Evolutionary conservation across 2,797 vertebrate genomes (phyloP).

Genomic region (Falco novaeseelandiae): DNA sequence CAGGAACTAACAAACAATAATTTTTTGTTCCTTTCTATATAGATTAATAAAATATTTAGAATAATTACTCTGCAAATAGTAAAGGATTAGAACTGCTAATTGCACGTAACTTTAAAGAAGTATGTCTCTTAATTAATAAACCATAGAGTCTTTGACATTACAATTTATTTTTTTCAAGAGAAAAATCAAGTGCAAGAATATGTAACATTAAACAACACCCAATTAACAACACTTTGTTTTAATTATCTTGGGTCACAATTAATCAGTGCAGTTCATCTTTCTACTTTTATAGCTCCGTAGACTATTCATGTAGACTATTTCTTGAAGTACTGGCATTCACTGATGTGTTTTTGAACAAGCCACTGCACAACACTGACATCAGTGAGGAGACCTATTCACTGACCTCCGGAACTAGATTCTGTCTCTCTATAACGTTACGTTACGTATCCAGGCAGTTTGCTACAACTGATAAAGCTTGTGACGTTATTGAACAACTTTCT

Average conservation of each 20-base stretch:
- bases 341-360: background rate
- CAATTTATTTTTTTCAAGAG: slow-evolving; percentile 63
- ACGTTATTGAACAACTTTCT: slow-evolving; percentile 39
- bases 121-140: slow-evolving; percentile 75
- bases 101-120: slow-evolving; percentile 58
- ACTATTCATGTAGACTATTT: slow-evolving; percentile 60
- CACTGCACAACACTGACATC: background rate
- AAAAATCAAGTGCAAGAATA: slow-evolving; percentile 43
- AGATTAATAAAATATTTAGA: slow-evolving; percentile 54
- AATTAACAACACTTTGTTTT: slow-evolving; percentile 77
- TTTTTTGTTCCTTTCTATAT: slow-evolving; percentile 38
- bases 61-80: slow-evolving; percentile 53
- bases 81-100: slow-evolving; percentile 65
- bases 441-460: background rate
- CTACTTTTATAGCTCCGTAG: slow-evolving; percentile 57
- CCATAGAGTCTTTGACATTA: slow-evolving; percentile 50
- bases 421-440: background rate
- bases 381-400: background rate
- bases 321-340: slow-evolving; percentile 18
- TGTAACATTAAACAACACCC: slow-evolving; percentile 67
- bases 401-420: background rate
- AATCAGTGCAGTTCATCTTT: slow-evolving; percentile 70
- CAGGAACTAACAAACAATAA: slow-evolving; percentile 28
- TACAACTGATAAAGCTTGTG: slow-evolving; percentile 25
- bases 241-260: slow-evolving; percentile 76